Evolutionary conservation across 2,888 invertebrate species (phyloP).

Genomic region (Orthosia incerta): DNA sequence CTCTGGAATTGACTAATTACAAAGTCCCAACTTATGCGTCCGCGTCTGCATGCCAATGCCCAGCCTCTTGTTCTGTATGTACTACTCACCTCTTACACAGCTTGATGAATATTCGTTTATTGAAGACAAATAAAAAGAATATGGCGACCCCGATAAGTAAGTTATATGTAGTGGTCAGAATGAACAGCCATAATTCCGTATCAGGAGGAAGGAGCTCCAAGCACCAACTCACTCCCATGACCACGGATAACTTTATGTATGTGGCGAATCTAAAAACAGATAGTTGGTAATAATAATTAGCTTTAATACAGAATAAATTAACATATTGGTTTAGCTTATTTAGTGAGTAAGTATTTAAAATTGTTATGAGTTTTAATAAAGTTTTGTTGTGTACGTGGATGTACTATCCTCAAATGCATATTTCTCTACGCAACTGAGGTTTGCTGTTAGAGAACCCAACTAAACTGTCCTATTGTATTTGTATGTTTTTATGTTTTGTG

Average conservation of each 20-base stretch:
- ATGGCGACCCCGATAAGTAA: conserved; percentile 70
- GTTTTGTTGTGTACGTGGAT: too few species aligned
- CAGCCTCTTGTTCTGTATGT: too few species aligned
- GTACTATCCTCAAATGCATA: too few species aligned
- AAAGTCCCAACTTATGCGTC: background rate
- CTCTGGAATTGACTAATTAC: background rate
- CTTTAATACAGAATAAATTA: background rate
- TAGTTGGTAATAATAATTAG: background rate
- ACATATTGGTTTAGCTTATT: too few species aligned
- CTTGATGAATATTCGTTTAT: conserved; percentile 58
- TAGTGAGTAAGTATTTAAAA: too few species aligned
- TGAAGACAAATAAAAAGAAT: conserved; percentile 74
- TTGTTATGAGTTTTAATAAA: too few species aligned
- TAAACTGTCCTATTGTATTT: too few species aligned
- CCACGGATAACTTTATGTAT: conserved; percentile 70
- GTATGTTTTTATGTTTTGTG: too few species aligned
- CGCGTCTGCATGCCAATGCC: background rate
- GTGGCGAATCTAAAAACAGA: conserved; percentile 65
- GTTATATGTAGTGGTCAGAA: conserved; percentile 67
- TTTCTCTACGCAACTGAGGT: too few species aligned
- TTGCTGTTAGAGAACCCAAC: too few species aligned
- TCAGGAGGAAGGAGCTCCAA: conserved; percentile 63
- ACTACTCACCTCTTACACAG: conserved; percentile 69
- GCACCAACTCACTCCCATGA: conserved; percentile 75
- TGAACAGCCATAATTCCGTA: conserved; percentile 16